Percentiles rank a stretch among this genome's conserved stretches.
phyloP scores from a whole-genome alignment of 2,888 invertebrate genomes.

The Amblyjoppa proteus region DNA sequence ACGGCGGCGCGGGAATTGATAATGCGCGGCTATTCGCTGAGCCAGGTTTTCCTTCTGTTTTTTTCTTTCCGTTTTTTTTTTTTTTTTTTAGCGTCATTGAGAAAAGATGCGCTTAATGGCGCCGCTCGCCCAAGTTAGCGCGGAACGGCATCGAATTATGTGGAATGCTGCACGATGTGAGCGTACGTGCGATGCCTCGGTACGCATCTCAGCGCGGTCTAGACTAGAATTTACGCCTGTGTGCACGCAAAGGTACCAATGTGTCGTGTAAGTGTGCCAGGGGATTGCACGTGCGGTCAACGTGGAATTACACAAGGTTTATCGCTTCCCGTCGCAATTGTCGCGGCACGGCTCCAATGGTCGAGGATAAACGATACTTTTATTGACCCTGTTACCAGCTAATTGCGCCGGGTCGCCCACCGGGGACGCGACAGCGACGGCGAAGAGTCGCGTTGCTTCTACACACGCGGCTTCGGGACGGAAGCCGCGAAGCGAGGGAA shows the following conservation, averaged over 20 bases:
- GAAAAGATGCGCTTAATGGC: slow-evolving; percentile 14
- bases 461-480: slow-evolving; percentile 5
- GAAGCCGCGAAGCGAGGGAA: slow-evolving; percentile 30
- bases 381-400: slow-evolving; percentile 78
- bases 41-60: not conserved
- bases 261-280: not conserved
- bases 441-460: slow-evolving; percentile 20
- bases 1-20: slow-evolving; percentile 54
- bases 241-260: not conserved
- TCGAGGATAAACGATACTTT: slow-evolving; percentile 80
- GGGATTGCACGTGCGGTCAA: slow-evolving; percentile 31
- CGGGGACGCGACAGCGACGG: slow-evolving; percentile 53
- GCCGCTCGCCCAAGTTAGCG: not conserved
- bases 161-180: slow-evolving; percentile 6
- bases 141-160: slow-evolving; percentile 15
- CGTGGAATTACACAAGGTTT: slow-evolving; percentile 70
- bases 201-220: slow-evolving; percentile 10
- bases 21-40: slow-evolving; percentile 38
- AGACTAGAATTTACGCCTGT: slow-evolving; percentile 14
- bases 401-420: slow-evolving; percentile 79
- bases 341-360: slow-evolving; percentile 71
- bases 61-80: not conserved
- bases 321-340: slow-evolving; percentile 77
- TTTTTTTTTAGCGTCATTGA: not conserved
- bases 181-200: slow-evolving; percentile 22